phyloP scores from a whole-genome alignment of 2,113 vertebrate species.

The Rhodinocichla rosea region DNA sequence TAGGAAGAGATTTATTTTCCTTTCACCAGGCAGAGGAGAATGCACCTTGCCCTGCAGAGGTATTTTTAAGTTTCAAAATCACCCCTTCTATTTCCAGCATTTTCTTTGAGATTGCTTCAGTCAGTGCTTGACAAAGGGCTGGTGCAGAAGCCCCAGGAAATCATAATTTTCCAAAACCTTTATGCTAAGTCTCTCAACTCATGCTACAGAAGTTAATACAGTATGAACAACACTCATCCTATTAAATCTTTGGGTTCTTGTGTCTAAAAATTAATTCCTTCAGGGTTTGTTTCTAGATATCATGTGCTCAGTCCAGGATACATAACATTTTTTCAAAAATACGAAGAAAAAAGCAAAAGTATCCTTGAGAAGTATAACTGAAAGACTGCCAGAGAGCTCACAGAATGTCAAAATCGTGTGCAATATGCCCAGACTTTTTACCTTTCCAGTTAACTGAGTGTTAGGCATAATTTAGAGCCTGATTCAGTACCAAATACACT shows the following conservation, averaged over 20 bases:
- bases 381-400: constrained; percentile 4
- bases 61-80: constrained; percentile 60
- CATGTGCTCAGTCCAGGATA: background rate
- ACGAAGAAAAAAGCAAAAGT: constrained; percentile 21
- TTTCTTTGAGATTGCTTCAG: constrained; percentile 59
- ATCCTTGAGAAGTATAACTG: constrained; percentile 18
- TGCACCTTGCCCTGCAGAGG: constrained; percentile 60
- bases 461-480: constrained; percentile 23
- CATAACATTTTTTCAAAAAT: background rate
- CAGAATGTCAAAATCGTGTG: background rate
- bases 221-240: constrained; percentile 32
- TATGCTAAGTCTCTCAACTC: constrained; percentile 47
- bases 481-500: constrained; percentile 25
- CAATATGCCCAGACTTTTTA: background rate
- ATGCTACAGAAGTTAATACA: constrained; percentile 53
- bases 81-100: constrained; percentile 56
- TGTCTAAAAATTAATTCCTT: constrained; percentile 40
- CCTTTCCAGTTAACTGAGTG: background rate
- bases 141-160: constrained; percentile 60
- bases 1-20: constrained; percentile 63
- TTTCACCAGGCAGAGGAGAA: constrained; percentile 56
- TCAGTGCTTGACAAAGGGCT: constrained; percentile 61
- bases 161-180: constrained; percentile 56
- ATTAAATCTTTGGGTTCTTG: constrained; percentile 24
- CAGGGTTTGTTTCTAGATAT: background rate